These are phyloP conservation scores for Chrysina gloriosa DNA, from an alignment of 2,888 invertebrate species.

Conservation along the genomic window DNA sequence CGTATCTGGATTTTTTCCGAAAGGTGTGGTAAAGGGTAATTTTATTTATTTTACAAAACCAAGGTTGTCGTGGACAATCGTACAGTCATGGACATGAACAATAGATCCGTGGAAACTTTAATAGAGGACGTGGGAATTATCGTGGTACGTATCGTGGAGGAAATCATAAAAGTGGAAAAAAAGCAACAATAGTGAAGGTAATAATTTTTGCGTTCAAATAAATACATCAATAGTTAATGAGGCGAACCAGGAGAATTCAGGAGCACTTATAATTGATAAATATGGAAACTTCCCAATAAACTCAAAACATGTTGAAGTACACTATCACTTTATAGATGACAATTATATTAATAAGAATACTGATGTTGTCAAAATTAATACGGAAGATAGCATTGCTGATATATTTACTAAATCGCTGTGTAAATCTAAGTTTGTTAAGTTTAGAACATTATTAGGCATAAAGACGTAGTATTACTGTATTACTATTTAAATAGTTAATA, in stretches of 20 bases:
- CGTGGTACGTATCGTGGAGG: not conserved
- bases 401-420: no score
- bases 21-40: no score
- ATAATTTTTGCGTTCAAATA: not conserved
- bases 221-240: not conserved
- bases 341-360: conserved; percentile 40
- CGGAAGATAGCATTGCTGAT: no score
- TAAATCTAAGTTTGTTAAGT: no score
- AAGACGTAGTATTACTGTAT: no score
- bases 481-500: no score
- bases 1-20: no score
- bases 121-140: not conserved
- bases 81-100: no score
- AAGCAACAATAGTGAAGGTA: not conserved
- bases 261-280: conserved; percentile 43
- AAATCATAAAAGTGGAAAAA: not conserved
- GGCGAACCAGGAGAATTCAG: not conserved
- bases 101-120: not conserved
- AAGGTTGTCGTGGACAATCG: not conserved
- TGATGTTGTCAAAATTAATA: conserved; percentile 36
- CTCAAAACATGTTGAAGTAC: conserved; percentile 46
- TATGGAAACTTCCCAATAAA: no score
- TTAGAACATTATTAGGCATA: no score
- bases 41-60: no score
- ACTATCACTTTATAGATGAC: conserved; percentile 46